Base-by-base conservation (phyloP, 1,140 invertebrate genomes). In the Euglossa dilemma region DNA sequence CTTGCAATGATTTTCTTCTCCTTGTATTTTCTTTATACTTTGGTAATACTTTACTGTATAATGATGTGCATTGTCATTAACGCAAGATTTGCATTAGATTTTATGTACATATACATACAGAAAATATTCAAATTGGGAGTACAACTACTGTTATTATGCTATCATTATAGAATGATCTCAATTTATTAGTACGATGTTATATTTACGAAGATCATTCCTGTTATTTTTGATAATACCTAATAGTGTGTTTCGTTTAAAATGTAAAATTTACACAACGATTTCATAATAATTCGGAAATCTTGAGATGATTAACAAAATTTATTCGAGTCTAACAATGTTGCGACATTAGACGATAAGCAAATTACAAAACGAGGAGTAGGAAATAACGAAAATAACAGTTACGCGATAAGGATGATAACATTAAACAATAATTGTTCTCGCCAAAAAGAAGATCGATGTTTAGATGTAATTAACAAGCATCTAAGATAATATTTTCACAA, bases 51-150 rank as follows among this genome's bases (percentile, higher is more conserved):
- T 80, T 87, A 59, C 36, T 70, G 72, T 47, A 66, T 77, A 84
- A 73, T 69, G 69, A 86, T 69, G 73, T 56, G 76, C 72, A 59
- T 79, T 86, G 18, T 9, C 52, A 52, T 76, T 59, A 50, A 66
- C 57, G 59, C 59, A 83, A 87, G 78, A 84, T 89, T 91, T 88
- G 85, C 81, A 87, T 88, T 91, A 78, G 75, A 84, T 88, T 72
- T 82, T 92, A 92, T 92, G 90, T 92, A 92, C 91, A 92, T 90
- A 89, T 91, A 90, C 87, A 91, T 87, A 91, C 85, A 92, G 74
- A 83, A 85, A 72, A 76, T 84, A 82, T 87, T 80, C 75, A 82
- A 73, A 83, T 81, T 87, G 84, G 73, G 81, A 87, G 78, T 75
- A 85, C 56, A 87, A 80, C 56, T 80, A 84, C 45, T 81, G 52